These are phyloP conservation scores for Drosophila tropicalis DNA, from an alignment of 1,140 invertebrate genomes.

Conservation along the genomic window DNA sequence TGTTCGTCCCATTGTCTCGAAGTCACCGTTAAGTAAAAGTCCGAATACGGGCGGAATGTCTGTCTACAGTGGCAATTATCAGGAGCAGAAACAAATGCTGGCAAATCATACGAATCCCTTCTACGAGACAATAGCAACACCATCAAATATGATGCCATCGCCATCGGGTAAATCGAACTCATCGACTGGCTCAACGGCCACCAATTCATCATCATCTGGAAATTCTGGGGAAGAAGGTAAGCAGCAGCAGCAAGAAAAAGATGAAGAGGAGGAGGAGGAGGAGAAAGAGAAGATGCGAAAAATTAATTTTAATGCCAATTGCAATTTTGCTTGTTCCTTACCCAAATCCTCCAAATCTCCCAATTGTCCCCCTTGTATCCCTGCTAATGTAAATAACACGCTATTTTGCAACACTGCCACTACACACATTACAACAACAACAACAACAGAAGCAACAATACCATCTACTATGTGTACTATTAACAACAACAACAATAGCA, in stretches of 20 bases:
- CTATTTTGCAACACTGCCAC: slow-evolving; percentile 48
- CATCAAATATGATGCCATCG: slow-evolving; percentile 71
- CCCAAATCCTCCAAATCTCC: slow-evolving; percentile 19
- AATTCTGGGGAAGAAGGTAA: slow-evolving; percentile 80
- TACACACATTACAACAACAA: slow-evolving; percentile 35
- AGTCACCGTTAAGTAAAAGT: slow-evolving; percentile 59
- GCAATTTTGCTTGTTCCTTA: slow-evolving; percentile 29
- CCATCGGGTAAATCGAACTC: slow-evolving; percentile 79
- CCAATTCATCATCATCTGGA: slow-evolving; percentile 70
- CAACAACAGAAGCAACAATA: slow-evolving; percentile 37
- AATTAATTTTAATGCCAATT: slow-evolving; percentile 31
- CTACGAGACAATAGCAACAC: slow-evolving; percentile 60
- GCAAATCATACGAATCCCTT: slow-evolving; percentile 80
- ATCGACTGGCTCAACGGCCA: slow-evolving; percentile 77
- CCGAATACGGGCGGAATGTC: slow-evolving; percentile 30
- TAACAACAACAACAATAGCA: slow-evolving; percentile 37
- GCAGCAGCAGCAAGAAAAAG: slow-evolving; percentile 34
- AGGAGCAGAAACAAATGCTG: slow-evolving; percentile 72
- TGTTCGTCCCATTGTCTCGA: slow-evolving; percentile 75
- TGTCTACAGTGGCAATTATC: slow-evolving; percentile 56
- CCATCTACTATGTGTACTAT: slow-evolving; percentile 40
- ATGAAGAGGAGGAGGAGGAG: not conserved
- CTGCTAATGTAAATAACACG: slow-evolving; percentile 72
- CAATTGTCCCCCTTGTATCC: not conserved
- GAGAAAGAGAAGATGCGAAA: slow-evolving; percentile 12